Evolutionary conservation across 2,797 vertebrate species (phyloP), one percentile per base, ranked within the genome.

Genomic region (Sebastes itinus): DNA sequence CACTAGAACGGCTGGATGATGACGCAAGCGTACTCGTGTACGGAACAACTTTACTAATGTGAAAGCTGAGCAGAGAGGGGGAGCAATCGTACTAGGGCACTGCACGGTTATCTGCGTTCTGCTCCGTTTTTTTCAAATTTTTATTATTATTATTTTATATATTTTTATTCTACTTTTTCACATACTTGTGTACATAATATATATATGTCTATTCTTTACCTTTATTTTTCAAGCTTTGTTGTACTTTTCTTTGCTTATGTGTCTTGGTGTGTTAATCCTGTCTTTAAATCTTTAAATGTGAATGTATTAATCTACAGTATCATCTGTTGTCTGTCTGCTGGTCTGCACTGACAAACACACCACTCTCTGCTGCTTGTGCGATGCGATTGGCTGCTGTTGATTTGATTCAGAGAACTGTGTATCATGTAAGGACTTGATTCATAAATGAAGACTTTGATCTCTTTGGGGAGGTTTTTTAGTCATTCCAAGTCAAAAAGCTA

Each of bases 21-120:
- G 35, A 38, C 35, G 35, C 35, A 38, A 38, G 35, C 0, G 5
- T 2, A 38, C 35, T 38, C 12, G 35, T 2, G 35, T 38, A 38
- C 4, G 12, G 12, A 38, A 38, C 35, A 38, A 38, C 35, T 38
- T 38, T 38, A 38, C 35, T 38, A 6, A 38, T 14, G 35, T 38
- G 13, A 38, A 38, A 38, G 35, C 5, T 38, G 35, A 38, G 35
- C 35, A 0, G 2, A 38, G 35, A 38, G 35, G 35, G 13, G 0
- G 35, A 38, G 35, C 35, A 38, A 38, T 38, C 13, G 13, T 38
- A 38, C 35, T 38, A 2, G 35, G 1, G 35, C 35, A 38, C 35
- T 14, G 35, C 0, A 38, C 0, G 42, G 14, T 46, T 6, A 46
- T 18, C 6, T 0, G 42, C 1, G 16, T 16, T 1, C 42, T 46